Base-by-base conservation (phyloP, 2,797 vertebrate genomes). In the Sebastes cheni region DNA sequence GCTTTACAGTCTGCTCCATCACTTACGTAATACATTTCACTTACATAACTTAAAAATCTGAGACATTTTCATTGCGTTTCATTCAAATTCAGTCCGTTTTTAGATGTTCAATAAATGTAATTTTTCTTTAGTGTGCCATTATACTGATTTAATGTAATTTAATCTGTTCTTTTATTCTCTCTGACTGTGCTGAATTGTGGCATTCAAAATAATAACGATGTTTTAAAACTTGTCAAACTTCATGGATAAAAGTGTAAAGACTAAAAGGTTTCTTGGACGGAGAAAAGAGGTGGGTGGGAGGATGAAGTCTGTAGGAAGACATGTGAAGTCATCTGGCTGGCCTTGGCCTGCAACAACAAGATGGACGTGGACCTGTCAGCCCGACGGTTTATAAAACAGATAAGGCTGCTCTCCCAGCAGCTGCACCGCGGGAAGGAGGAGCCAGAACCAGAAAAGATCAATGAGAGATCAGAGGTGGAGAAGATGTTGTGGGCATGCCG, bases 321-420 rank as follows among this genome's bases (percentile, higher is more conserved):
- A 1, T 5, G 20, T 14, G 14, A 22, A 55, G 65, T 78, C 68
- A 50, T 72, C 56, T 56, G 39, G 23, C 36, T 69, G 81, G 84
- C 80, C 85, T 89, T 88, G 87, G 42, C 54, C 23, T 42, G 29
- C 20, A 75, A 59, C 18, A 54, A 29, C 5, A 39, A 18, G 66
- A 62, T 0, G 1, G 76, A 79, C 46, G 8, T 32, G 56, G 64
- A 56, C 42, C 65, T 65, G 2, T 74, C 59, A 25, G 30, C 34
- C 3, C 5, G 5, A 36, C 12, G 36, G 39, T 39, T 39, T 8
- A 66, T 18, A 80, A 30, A 14, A 22, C 20, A 81, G 87, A 88
- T 76, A 78, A 82, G 50, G 32, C 29, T 23, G 14, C 62, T 79
- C 39, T 42, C 34, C 39, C 29, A 61, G 67, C 88, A 89, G 87